Base-by-base conservation (phyloP, 2,888 invertebrate genomes). In the Hyalella azteca region DNA sequence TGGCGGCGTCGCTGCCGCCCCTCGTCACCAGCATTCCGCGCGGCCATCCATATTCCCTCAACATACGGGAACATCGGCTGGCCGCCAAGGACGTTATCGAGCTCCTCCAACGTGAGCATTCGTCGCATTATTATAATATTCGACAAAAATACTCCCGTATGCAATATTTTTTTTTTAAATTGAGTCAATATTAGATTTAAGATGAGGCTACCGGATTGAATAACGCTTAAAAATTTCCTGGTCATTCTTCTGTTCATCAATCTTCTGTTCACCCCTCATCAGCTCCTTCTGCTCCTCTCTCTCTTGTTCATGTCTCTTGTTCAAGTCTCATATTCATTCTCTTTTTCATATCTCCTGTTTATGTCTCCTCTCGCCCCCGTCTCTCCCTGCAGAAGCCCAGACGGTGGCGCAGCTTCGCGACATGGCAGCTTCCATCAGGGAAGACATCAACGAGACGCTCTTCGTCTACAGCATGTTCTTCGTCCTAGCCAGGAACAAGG, bases 401-500 rank as follows among this genome's bases (percentile, higher is more conserved):
- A n/a, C 41, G 39, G 45, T 29, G 36, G 66, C 49, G 5, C 40
- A 80, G 49, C 80, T 80, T 5, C 22, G 54, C 32, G 45, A 75
- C n/a, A 60, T 40, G 13, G 73, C 75, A 1, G 82, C 80, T 13
- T 77, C 76, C 60, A 26, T 85, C 11, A 85, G 85, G 3, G 93
- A 93, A 85, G 91, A 93, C 50, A 45, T 95, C 13, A 95, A 95
- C 88, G 92, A 95, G 0, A 92, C 93, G 85, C 88, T 95, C 85
- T 95, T 93, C 88, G 93, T 94, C 87, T 95, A 95, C 87, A 91
- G 92, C 60, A 91, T 92, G 50, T 92, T 94, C 0, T 93, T 95
- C 9, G 93, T 93, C 0, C 88, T 94, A 29, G 90, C 93, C 86
- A 94, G 94, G 26, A 82, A 80, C 54, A 19, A 22, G 77, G 80